Base-by-base conservation (phyloP, 2,888 invertebrate species). In the Crossocerus cetratus region DNA sequence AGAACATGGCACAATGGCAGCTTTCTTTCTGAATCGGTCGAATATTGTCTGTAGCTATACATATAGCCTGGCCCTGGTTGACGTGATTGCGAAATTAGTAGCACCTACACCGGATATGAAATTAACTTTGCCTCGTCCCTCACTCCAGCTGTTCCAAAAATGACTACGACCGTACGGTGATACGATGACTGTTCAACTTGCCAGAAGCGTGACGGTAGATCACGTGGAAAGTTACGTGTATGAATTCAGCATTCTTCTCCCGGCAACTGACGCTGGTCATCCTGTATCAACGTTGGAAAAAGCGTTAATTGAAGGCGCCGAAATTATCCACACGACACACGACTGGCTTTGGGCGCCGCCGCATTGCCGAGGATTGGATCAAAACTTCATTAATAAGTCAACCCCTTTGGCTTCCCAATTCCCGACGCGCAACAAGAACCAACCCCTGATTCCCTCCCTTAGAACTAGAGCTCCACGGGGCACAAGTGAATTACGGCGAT, bases 381-480 rank as follows among this genome's bases (percentile, higher is more conserved):
- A 83, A 77, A 81, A 83, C 79, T 83, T 78, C 80, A 82, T 86
- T 86, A 86, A 86, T 86, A 84, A 86, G 83, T 82, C 83, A 81
- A 78, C 69, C 69, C 65, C 70, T 60, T 57, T 69, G 77, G 58
- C 77, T 79, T 74, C 72, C 72, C 62, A 66, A 42, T n/a, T 69
- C 22, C 45, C 20, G 58, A 55, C 42, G 42, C 42, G 70, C 57
- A 32, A 60, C 21, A 60, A 22, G 16, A 72, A 58, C 32, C 11
- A 2, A 45, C 60, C 64, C 63, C 56, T 68, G 23, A 49, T 54
- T 23, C 18, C 53, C 23, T 66, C 56, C 61, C n/a, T 63, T 45
- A 23, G 53, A 72, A 53, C 65, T 60, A 68, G 62, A 71, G 32
- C n/a, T 49, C n/a, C 32, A 32, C 49, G 14, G 49, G 49, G 4